phyloP scores from a whole-genome alignment of 2,797 vertebrate genomes.

The Urocyon cinereoargenteus region DNA sequence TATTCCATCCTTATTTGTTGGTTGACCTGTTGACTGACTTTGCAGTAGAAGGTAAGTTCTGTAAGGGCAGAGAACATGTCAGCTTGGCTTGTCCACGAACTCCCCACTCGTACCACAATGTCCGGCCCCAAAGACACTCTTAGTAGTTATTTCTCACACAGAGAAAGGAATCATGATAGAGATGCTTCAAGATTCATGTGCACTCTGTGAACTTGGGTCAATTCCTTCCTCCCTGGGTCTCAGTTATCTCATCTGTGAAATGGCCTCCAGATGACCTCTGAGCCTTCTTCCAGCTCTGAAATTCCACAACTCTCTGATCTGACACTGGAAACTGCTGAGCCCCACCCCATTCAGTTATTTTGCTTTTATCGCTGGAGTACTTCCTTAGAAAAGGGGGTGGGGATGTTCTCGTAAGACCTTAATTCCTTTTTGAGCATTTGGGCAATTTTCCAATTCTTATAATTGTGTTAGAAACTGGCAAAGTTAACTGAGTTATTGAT shows the following conservation, averaged over 20 bases:
- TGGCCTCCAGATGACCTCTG: conserved; percentile 45
- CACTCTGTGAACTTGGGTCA: neutral
- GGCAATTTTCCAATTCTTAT: conserved; percentile 64
- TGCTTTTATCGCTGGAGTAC: conserved; percentile 33
- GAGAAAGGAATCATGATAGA: neutral
- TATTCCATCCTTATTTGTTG: neutral
- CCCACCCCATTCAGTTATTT: conserved; percentile 66
- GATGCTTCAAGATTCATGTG: neutral
- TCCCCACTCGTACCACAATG: neutral
- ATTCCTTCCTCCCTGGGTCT: neutral
- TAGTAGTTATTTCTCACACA: neutral
- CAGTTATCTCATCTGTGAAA: conserved; percentile 64
- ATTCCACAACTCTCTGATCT: conserved; percentile 61
- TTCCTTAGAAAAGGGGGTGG: conserved; percentile 69
- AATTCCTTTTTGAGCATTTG: conserved; percentile 61
- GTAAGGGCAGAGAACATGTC: neutral
- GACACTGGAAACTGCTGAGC: neutral
- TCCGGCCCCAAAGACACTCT: neutral
- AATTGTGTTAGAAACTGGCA: conserved; percentile 58
- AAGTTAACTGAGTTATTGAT: conserved; percentile 68
- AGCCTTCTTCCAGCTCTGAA: conserved; percentile 23
- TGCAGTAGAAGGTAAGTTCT: neutral
- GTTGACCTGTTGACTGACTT: neutral
- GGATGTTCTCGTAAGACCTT: conserved; percentile 47
- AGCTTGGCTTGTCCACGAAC: neutral